Evolutionary conservation across 2,113 vertebrate species (phyloP).

Genomic region (Capreolus pygargus): DNA sequence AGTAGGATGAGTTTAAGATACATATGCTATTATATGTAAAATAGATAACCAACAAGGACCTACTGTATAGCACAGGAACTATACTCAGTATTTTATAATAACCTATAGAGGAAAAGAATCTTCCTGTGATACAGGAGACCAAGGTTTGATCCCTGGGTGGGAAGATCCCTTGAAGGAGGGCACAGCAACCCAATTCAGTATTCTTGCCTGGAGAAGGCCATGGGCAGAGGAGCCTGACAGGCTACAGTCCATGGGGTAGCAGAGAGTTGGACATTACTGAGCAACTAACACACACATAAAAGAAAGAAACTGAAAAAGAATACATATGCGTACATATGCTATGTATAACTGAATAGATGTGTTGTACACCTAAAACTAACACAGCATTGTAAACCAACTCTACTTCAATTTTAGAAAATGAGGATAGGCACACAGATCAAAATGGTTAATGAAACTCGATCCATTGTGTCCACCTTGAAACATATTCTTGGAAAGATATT

Average conservation of each 20-base stretch:
- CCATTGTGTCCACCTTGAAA: not conserved
- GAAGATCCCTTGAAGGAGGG: not conserved
- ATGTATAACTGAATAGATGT: not conserved
- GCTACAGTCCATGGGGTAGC: not conserved
- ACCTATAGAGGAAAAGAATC: not conserved
- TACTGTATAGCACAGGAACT: not conserved
- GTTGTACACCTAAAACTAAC: not conserved
- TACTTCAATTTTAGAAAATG: not conserved
- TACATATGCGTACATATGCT: fast-evolving
- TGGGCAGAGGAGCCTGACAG: not conserved
- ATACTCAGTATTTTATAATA: not conserved
- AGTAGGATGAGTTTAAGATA: not conserved
- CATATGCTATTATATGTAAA: not conserved
- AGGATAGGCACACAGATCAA: not conserved
- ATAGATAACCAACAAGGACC: not conserved
- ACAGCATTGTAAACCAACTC: not conserved
- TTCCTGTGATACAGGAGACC: not conserved
- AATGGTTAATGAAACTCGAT: not conserved
- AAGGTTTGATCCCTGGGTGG: not conserved
- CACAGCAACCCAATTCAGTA: not conserved
- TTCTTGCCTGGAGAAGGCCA: not conserved
- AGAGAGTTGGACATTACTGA: not conserved
- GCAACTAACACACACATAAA: not conserved
- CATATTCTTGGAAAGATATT: not conserved
- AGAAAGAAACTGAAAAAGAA: not conserved